Evolutionary conservation across 2,113 vertebrate genomes (phyloP).

Genomic region (Bambusicola thoracicus): DNA sequence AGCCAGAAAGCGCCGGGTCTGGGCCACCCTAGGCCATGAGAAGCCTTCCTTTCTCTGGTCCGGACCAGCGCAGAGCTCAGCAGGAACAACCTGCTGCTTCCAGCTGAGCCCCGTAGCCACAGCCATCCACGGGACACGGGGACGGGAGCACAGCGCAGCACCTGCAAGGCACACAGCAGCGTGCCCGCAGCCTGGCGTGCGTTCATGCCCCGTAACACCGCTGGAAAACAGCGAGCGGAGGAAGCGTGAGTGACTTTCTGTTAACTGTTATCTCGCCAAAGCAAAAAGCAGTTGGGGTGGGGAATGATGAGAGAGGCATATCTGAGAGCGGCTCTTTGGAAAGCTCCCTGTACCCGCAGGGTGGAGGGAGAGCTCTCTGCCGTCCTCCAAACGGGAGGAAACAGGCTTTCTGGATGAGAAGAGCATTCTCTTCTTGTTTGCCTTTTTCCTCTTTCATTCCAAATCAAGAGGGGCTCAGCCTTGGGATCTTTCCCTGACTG

Average conservation of each 20-base stretch:
- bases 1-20: neutral
- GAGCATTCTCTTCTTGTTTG: neutral
- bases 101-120: accelerated
- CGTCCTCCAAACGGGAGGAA: neutral
- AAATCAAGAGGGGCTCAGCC: neutral
- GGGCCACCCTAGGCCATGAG: neutral
- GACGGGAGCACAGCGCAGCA: neutral
- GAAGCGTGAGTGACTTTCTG: accelerated
- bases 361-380: accelerated
- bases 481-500: neutral
- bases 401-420: neutral
- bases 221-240: accelerated
- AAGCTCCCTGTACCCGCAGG: neutral
- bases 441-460: neutral
- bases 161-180: neutral
- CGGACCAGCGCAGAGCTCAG: constrained; percentile 7
- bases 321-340: neutral
- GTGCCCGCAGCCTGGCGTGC: neutral
- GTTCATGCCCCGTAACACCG: accelerated
- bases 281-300: accelerated
- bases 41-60: neutral
- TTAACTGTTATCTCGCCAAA: neutral
- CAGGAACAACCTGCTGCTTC: neutral
- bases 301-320: neutral
- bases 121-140: accelerated